These are phyloP conservation scores for Rhombomys opimus DNA, from an alignment of 2,113 vertebrate species.

Conservation along the genomic window DNA sequence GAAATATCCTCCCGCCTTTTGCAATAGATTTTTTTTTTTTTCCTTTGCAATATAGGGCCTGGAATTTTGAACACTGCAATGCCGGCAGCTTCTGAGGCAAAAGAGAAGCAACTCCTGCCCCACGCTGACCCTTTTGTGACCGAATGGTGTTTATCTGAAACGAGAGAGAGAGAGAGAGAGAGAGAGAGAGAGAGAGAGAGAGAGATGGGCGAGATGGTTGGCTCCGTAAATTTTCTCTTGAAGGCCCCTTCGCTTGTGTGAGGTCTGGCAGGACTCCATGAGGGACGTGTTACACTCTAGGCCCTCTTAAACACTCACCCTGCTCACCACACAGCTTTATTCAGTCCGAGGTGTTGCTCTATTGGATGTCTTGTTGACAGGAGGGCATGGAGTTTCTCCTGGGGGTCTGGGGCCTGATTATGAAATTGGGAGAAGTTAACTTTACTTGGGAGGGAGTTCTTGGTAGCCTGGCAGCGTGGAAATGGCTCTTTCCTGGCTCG, in stretches of 20 bases:
- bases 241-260: slow-evolving; percentile 80
- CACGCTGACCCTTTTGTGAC: slow-evolving; percentile 67
- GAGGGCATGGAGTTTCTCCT: slow-evolving; percentile 77
- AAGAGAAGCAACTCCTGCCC: not conserved
- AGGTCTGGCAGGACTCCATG: slow-evolving; percentile 76
- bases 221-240: slow-evolving; percentile 84
- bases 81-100: not conserved
- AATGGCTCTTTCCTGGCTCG: not conserved
- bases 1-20: not conserved
- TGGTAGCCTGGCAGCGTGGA: not conserved
- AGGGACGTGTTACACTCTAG: slow-evolving; percentile 81
- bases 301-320: slow-evolving; percentile 86
- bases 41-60: not conserved
- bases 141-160: slow-evolving; percentile 80
- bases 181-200: too few species aligned
- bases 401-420: slow-evolving; percentile 85
- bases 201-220: slow-evolving; percentile 65
- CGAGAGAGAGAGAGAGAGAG: slow-evolving; percentile 31
- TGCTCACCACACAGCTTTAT: slow-evolving; percentile 84
- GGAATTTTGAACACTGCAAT: not conserved
- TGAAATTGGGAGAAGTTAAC: slow-evolving; percentile 84
- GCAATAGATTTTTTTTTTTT: not conserved
- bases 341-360: slow-evolving; percentile 87
- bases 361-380: slow-evolving; percentile 84
- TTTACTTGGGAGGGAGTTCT: slow-evolving; percentile 73